Conservation (phyloP, 2,797 vertebrate genomes). For the Leptodactylus fallax region DNA sequence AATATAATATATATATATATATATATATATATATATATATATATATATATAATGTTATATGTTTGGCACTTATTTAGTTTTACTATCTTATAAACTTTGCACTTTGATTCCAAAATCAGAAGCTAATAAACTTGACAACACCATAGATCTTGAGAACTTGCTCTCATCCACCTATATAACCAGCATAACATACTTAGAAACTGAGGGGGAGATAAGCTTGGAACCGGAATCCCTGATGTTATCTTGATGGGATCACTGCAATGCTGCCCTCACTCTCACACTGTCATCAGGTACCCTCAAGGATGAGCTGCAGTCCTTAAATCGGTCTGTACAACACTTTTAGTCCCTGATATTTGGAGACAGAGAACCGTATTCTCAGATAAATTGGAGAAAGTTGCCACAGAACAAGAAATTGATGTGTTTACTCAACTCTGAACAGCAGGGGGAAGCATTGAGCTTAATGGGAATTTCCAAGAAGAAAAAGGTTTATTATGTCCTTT, state of each 20-base stretch:
- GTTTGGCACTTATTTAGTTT: no score
- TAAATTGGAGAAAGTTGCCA: background rate
- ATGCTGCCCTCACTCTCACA: background rate
- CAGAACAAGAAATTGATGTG: background rate
- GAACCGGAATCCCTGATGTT: background rate
- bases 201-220: no score
- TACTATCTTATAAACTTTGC: conserved; percentile 29
- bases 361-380: background rate
- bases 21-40: no score
- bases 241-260: background rate
- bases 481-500: background rate
- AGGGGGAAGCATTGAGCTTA: conserved; percentile 17
- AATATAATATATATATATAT: no score
- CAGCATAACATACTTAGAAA: background rate
- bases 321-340: background rate
- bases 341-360: background rate
- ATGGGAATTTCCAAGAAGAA: background rate
- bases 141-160: background rate
- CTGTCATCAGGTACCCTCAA: background rate
- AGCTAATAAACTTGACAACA: conserved; percentile 19
- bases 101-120: conserved; percentile 29
- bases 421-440: background rate
- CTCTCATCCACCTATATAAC: background rate
- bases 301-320: background rate
- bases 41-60: no score